Evolutionary conservation across 2,888 invertebrate species (phyloP).

Genomic region (Seira sanloemensis): DNA sequence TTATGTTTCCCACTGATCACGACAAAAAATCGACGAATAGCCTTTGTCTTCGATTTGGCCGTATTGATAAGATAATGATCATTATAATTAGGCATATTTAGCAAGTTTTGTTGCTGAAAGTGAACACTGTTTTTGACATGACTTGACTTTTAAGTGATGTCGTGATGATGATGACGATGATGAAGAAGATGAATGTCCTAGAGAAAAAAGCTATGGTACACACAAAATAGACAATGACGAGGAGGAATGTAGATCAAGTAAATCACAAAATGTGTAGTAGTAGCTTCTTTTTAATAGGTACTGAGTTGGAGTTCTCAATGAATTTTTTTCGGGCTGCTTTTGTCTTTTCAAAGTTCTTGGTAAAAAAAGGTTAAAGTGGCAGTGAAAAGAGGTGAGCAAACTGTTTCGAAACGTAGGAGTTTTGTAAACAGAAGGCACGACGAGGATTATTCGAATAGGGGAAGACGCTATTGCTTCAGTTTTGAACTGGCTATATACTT

Average conservation of each 20-base stretch:
- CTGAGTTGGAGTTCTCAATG: background rate
- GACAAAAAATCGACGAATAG: conserved; percentile 34
- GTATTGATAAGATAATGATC: conserved; percentile 17
- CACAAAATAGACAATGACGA: conserved; percentile 11
- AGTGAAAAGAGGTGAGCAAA: background rate
- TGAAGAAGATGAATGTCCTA: background rate
- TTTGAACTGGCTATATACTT: background rate
- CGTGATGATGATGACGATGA: conserved; percentile 7
- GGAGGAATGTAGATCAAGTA: conserved; percentile 51
- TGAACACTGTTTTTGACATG: conserved; percentile 46
- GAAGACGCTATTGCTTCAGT: background rate
- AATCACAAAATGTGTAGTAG: conserved; percentile 33
- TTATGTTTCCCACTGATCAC: conserved; percentile 49
- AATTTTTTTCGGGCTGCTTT: background rate
- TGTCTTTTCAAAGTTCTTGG: background rate
- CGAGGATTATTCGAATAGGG: background rate
- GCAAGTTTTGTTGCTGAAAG: conserved; percentile 55
- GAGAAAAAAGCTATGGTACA: conserved; percentile 7
- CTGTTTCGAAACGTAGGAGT: no score
- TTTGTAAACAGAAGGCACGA: background rate
- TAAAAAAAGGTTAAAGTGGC: background rate
- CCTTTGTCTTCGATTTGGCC: background rate
- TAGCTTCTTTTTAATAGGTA: background rate
- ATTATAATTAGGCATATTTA: conserved; percentile 33
- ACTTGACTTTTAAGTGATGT: background rate